Conservation (phyloP, 2,888 invertebrate genomes). For the Gasteruption jaculator region DNA sequence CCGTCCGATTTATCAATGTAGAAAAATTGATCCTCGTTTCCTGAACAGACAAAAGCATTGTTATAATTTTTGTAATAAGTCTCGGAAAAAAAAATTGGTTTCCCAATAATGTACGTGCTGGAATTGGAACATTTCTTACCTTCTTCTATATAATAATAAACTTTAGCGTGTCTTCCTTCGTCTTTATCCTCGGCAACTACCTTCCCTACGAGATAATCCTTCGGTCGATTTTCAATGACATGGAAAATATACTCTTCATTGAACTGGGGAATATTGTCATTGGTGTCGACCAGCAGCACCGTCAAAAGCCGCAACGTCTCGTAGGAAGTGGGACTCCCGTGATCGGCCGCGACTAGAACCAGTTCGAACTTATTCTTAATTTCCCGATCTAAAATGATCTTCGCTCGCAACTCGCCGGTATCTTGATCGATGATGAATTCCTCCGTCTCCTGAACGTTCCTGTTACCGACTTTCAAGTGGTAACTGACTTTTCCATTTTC, state of each 20-base stretch:
- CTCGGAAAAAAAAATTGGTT: not conserved
- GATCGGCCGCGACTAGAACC: slow-evolving; percentile 76
- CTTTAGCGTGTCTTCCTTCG: slow-evolving; percentile 74
- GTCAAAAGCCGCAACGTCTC: slow-evolving; percentile 73
- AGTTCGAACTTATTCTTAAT: slow-evolving; percentile 65
- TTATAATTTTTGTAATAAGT: not conserved
- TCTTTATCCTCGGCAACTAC: slow-evolving; percentile 73
- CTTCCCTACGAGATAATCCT: slow-evolving; percentile 56
- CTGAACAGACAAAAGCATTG: slow-evolving; percentile 51
- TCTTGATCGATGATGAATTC: slow-evolving; percentile 77
- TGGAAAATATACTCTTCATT: slow-evolving; percentile 66
- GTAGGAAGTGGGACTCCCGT: slow-evolving; percentile 75
- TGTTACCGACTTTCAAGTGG: slow-evolving; percentile 72
- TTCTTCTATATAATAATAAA: slow-evolving; percentile 76
- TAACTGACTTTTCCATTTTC: slow-evolving; percentile 83
- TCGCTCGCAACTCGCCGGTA: slow-evolving; percentile 77
- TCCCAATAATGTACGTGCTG: not conserved
- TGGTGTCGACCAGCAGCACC: slow-evolving; percentile 72
- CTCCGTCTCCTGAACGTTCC: slow-evolving; percentile 72
- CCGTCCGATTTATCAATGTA: slow-evolving; percentile 77
- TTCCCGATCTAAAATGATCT: slow-evolving; percentile 76
- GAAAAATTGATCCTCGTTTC: slow-evolving; percentile 74
- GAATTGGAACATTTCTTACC: slow-evolving; percentile 28
- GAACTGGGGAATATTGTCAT: slow-evolving; percentile 79
- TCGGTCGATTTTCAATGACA: slow-evolving; percentile 64